phyloP scores from a whole-genome alignment of 2,797 vertebrate genomes.

The Buphagus erythrorhynchus region DNA sequence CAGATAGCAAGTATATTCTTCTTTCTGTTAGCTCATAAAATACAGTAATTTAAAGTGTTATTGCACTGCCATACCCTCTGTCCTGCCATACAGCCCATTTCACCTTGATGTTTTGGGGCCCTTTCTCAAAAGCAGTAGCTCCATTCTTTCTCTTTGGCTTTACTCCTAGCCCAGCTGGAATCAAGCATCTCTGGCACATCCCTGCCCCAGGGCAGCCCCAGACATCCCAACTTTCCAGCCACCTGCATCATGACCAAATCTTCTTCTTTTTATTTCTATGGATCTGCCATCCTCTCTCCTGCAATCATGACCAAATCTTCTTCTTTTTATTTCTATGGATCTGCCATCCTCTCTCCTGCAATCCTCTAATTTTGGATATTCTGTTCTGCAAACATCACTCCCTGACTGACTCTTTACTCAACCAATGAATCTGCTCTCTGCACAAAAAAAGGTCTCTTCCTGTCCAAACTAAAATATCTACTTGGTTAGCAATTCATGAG shows the following conservation, averaged over 20 bases:
- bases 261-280: neutral
- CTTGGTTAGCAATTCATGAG: neutral
- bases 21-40: neutral
- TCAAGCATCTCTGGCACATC: neutral
- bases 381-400: neutral
- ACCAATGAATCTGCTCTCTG: neutral
- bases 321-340: neutral
- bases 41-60: neutral
- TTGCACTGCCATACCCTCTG: neutral
- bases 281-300: neutral
- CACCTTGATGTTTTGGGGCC: neutral
- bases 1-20: neutral
- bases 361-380: neutral
- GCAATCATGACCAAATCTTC: neutral
- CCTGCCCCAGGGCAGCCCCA: neutral
- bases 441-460: neutral
- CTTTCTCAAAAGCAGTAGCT: neutral
- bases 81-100: neutral
- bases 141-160: neutral
- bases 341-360: neutral
- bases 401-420: neutral
- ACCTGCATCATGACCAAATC: neutral
- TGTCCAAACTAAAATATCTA: neutral
- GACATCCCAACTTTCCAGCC: neutral
- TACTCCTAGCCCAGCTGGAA: neutral